These are phyloP conservation scores for Danaus chrysippus DNA, from an alignment of 2,888 invertebrate genomes.

Conservation along the genomic window DNA sequence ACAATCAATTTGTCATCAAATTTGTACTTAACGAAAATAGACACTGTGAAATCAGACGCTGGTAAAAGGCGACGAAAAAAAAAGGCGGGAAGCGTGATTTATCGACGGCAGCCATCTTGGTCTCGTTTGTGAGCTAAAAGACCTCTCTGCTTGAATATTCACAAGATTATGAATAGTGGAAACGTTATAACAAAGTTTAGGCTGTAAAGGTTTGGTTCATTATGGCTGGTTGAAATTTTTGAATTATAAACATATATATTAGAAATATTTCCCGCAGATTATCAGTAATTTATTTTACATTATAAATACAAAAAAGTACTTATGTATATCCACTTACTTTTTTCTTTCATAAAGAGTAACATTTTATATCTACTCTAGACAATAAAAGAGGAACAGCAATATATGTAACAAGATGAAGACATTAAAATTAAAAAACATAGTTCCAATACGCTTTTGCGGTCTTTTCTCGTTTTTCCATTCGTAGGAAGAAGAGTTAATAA, in stretches of 20 bases:
- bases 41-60: slow-evolving; percentile 49
- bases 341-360: too few relatives aligned
- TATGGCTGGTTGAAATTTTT: neutral
- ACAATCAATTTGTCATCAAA: slow-evolving; percentile 43
- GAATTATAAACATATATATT: neutral
- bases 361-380: too few relatives aligned
- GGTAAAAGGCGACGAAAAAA: slow-evolving; percentile 46
- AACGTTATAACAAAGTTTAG: slow-evolving; percentile 2
- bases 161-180: slow-evolving; percentile 27
- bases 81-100: slow-evolving; percentile 49
- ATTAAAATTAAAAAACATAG: too few relatives aligned
- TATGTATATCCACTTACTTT: too few relatives aligned
- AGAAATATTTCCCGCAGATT: too few relatives aligned
- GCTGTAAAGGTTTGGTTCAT: neutral
- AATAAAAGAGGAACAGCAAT: too few relatives aligned
- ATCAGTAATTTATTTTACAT: too few relatives aligned
- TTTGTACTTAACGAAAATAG: slow-evolving; percentile 47
- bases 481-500: too few relatives aligned
- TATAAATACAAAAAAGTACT: too few relatives aligned
- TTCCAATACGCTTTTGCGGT: too few relatives aligned
- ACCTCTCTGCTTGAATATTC: slow-evolving; percentile 47
- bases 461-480: too few relatives aligned
- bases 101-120: slow-evolving; percentile 47
- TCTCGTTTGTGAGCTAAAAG: slow-evolving; percentile 29
- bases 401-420: too few relatives aligned